A percentile compares a stretch with the other conserved stretches of the same genome.
Evolutionary conservation across 2,888 invertebrate species (phyloP).

Genomic region (Drosophila tanythrix): DNA sequence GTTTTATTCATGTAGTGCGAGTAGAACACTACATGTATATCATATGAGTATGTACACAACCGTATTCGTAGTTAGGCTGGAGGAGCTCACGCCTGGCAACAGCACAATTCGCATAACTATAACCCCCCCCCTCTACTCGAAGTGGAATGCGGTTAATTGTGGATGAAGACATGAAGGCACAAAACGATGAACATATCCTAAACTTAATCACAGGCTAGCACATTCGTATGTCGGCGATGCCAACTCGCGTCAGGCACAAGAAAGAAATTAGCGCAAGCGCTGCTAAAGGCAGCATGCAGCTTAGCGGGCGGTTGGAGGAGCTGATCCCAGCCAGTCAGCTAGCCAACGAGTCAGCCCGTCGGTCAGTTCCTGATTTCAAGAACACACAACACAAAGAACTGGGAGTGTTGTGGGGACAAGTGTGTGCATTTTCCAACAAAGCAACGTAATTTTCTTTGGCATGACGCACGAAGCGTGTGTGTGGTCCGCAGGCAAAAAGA

Average conservation of each 20-base stretch:
- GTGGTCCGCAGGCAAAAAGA: conserved; percentile 47
- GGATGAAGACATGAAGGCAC: conserved; percentile 65
- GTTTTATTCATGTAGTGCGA: conserved; percentile 39
- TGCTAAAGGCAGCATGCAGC: conserved; percentile 11
- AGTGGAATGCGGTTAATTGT: conserved; percentile 9
- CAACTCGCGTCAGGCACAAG: conserved; percentile 76
- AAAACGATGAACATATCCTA: conserved; percentile 78
- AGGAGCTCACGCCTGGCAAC: conserved; percentile 35
- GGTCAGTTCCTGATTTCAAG: not conserved
- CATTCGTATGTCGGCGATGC: conserved; percentile 75
- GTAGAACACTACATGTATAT: conserved; percentile 19
- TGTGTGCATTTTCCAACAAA: conserved; percentile 23
- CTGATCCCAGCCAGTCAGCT: conserved; percentile 45
- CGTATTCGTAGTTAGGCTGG: conserved; percentile 47
- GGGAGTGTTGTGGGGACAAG: not conserved
- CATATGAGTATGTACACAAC: not conserved
- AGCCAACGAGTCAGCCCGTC: not conserved
- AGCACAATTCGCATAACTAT: conserved; percentile 24
- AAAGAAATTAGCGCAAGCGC: conserved; percentile 77
- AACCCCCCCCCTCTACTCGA: not conserved
- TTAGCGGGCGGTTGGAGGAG: conserved; percentile 29
- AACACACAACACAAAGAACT: not conserved
- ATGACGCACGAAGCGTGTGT: conserved; percentile 59
- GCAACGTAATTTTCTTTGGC: conserved; percentile 78
- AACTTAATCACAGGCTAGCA: conserved; percentile 75